phyloP scores from a whole-genome alignment of 1,140 invertebrate species.

The Brachionus paranguensis region DNA sequence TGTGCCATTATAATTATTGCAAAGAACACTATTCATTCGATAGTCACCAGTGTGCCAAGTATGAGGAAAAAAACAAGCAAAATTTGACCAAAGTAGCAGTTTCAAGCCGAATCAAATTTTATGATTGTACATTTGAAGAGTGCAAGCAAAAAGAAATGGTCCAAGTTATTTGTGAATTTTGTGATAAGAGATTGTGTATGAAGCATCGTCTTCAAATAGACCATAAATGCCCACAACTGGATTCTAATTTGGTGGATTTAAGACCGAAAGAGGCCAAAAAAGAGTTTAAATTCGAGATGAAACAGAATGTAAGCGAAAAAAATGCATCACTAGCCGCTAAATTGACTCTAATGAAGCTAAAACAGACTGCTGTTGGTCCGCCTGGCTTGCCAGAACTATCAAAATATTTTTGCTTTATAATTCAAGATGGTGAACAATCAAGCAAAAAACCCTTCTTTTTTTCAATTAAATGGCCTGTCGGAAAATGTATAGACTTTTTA shows the following conservation, averaged over 20 bases:
- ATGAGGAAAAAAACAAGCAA: constrained; percentile 1
- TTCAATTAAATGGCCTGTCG: constrained; percentile 10
- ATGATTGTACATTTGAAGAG: background rate
- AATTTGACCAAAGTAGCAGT: background rate
- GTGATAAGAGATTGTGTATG: background rate
- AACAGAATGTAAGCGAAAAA: constrained; percentile 29
- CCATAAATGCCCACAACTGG: background rate
- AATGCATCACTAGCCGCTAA: constrained; percentile 15
- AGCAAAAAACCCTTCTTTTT: constrained; percentile 25
- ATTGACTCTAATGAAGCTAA: constrained; percentile 22
- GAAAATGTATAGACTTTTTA: constrained; percentile 26
- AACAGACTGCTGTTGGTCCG: constrained; percentile 30
- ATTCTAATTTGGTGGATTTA: background rate
- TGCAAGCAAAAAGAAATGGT: background rate
- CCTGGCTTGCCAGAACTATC: background rate
- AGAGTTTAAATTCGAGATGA: background rate
- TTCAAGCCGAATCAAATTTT: background rate
- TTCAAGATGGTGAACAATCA: background rate
- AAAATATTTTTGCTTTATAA: constrained; percentile 6
- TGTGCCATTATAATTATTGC: background rate
- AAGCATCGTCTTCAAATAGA: constrained; percentile 14
- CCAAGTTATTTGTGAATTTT: background rate
- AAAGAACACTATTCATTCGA: background rate
- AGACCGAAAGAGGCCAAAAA: background rate
- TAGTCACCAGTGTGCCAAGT: background rate